Conservation (phyloP, 2,797 vertebrate species). For the Lutjanus argentimaculatus region DNA sequence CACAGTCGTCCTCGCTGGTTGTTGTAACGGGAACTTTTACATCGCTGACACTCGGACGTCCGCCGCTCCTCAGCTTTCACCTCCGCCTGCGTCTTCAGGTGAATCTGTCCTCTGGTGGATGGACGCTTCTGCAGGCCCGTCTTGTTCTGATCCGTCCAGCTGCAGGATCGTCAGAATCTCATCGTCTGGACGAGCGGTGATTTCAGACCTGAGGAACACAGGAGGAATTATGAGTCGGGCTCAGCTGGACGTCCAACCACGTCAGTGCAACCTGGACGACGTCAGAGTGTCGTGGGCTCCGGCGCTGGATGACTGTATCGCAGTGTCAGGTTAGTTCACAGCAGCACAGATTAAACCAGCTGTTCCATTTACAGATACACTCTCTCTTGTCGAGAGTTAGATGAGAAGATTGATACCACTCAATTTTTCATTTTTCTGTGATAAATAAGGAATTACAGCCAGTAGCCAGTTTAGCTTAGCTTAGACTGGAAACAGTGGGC, state of each 20-base stretch:
- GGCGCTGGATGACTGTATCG: slow-evolving; percentile 81
- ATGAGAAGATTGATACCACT: not conserved
- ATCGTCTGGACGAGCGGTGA: slow-evolving; percentile 76
- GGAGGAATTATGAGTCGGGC: slow-evolving; percentile 67
- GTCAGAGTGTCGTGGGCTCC: slow-evolving; percentile 91
- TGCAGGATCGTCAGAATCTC: slow-evolving; percentile 85
- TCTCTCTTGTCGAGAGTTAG: not conserved
- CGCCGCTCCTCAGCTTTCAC: slow-evolving; percentile 38
- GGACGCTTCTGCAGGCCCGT: slow-evolving; percentile 47
- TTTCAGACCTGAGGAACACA: slow-evolving; percentile 87
- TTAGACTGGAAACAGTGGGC: not conserved
- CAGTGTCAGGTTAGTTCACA: slow-evolving; percentile 89
- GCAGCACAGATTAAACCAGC: not conserved
- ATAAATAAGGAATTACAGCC: not conserved
- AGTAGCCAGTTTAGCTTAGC: not conserved
- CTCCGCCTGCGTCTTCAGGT: not conserved
- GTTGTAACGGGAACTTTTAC: slow-evolving; percentile 82
- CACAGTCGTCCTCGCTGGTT: slow-evolving; percentile 82
- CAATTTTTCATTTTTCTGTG: not conserved
- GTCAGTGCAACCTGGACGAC: slow-evolving; percentile 53
- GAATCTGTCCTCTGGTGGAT: slow-evolving; percentile 78
- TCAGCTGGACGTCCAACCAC: slow-evolving; percentile 69
- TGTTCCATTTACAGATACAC: not conserved
- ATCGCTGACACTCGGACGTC: slow-evolving; percentile 85
- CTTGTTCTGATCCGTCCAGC: slow-evolving; percentile 6